A percentile compares a stretch with the other conserved stretches of the same genome.
Evolutionary conservation across 1,140 invertebrate species (phyloP).

Genomic region (Leptinotarsa defecta): DNA sequence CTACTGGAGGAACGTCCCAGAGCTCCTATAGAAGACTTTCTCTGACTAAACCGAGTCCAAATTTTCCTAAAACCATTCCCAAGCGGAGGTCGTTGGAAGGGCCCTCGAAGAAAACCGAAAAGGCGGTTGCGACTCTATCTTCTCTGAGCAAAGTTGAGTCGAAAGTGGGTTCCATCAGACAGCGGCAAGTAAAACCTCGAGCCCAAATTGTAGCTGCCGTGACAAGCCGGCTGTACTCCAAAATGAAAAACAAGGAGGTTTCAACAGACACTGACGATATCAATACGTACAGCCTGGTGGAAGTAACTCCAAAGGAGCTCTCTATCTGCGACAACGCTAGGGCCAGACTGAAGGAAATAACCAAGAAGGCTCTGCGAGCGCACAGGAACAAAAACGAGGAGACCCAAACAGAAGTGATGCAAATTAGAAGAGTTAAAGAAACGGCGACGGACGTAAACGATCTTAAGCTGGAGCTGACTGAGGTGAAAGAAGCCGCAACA

Average conservation of each 20-base stretch:
- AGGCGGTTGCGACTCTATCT: conserved; percentile 23
- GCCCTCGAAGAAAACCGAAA: conserved; percentile 22
- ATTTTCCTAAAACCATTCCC: conserved; percentile 29
- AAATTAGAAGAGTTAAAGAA: conserved; percentile 63
- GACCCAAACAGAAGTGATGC: conserved; percentile 63
- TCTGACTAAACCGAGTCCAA: conserved; percentile 33
- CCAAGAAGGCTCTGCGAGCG: conserved; percentile 61
- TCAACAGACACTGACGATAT: conserved; percentile 55
- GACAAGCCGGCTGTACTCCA: conserved; percentile 68
- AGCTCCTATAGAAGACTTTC: conserved; percentile 38
- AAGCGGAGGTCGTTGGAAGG: conserved; percentile 29
- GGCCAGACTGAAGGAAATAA: conserved; percentile 61
- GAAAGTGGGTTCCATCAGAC: conserved; percentile 43
- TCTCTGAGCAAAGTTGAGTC: conserved; percentile 33
- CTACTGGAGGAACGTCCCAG: conserved; percentile 12
- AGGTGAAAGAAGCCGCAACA: conserved; percentile 49
- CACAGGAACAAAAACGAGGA: conserved; percentile 62
- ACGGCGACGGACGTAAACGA: conserved; percentile 62
- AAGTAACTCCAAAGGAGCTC: conserved; percentile 58
- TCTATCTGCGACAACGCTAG: conserved; percentile 63
- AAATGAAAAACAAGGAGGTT: conserved; percentile 64
- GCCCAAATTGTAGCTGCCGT: conserved; percentile 72
- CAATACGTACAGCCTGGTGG: conserved; percentile 55
- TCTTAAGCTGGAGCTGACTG: conserved; percentile 54
- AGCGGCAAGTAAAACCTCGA: conserved; percentile 48